A percentile compares a stretch with the other conserved stretches of the same genome.
Conservation (phyloP, 2,113 vertebrate genomes). For the Ailuropoda melanoleuca region DNA sequence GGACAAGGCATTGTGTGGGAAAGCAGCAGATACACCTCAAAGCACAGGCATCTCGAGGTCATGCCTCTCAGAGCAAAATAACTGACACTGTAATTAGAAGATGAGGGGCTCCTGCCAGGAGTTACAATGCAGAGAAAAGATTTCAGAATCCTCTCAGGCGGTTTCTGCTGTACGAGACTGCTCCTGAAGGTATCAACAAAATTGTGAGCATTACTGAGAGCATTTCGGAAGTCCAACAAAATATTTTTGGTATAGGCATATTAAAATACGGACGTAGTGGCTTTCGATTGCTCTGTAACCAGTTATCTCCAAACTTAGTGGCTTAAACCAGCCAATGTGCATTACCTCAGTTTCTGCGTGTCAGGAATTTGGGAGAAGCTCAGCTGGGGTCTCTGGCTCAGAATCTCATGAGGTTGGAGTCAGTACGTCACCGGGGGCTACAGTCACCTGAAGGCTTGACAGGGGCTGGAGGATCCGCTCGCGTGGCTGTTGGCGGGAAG, state of each 20-base stretch:
- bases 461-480: background rate
- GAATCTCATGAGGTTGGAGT: background rate
- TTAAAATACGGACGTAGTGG: background rate
- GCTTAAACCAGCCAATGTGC: background rate
- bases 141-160: background rate
- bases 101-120: background rate
- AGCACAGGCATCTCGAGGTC: background rate
- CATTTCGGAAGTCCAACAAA: background rate
- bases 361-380: background rate
- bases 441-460: background rate
- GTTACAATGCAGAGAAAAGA: background rate
- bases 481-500: background rate
- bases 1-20: background rate
- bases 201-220: background rate
- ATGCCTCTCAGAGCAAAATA: background rate
- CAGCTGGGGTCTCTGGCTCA: background rate
- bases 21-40: conserved; percentile 26
- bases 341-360: background rate
- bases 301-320: background rate
- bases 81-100: background rate
- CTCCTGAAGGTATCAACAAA: background rate
- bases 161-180: background rate
- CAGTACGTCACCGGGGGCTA: background rate
- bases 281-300: background rate
- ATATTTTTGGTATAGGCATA: background rate